Conservation (phyloP, 2,113 vertebrate genomes). For the Siniperca chuatsi region DNA sequence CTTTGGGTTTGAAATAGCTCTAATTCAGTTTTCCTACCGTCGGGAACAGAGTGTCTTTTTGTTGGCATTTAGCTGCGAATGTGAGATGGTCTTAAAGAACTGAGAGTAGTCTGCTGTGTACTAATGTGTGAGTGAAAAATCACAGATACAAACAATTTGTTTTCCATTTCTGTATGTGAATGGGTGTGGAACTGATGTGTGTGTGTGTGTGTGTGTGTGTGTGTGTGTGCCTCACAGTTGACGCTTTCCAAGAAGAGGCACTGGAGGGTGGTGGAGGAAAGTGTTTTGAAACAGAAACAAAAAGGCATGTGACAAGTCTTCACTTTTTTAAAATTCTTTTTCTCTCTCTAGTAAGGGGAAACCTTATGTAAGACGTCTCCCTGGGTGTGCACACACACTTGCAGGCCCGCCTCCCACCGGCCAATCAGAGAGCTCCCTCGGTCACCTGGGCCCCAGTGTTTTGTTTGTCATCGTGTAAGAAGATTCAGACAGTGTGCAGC, state of each 20-base stretch:
- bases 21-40: background rate
- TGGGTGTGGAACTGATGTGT: background rate
- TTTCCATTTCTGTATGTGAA: slow-evolving; percentile 3
- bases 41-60: background rate
- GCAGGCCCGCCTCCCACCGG: slow-evolving; percentile 15
- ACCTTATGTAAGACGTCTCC: slow-evolving; percentile 68
- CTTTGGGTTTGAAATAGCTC: background rate
- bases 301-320: slow-evolving; percentile 2
- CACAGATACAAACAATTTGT: background rate
- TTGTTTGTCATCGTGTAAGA: slow-evolving; percentile 57
- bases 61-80: background rate
- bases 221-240: background rate
- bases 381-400: slow-evolving; percentile 28
- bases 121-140: too few species aligned
- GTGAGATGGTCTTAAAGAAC: background rate
- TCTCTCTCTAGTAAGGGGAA: slow-evolving; percentile 11
- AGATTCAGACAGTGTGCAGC: slow-evolving; percentile 40
- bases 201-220: background rate
- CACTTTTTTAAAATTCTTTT: background rate
- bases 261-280: background rate
- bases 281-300: slow-evolving; percentile 36
- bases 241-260: slow-evolving; percentile 24
- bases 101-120: background rate
- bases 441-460: slow-evolving; percentile 32
- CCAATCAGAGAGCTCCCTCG: slow-evolving; percentile 58